phyloP scores from a whole-genome alignment of 1,140 invertebrate genomes.

The Neodiprion pinetum region DNA sequence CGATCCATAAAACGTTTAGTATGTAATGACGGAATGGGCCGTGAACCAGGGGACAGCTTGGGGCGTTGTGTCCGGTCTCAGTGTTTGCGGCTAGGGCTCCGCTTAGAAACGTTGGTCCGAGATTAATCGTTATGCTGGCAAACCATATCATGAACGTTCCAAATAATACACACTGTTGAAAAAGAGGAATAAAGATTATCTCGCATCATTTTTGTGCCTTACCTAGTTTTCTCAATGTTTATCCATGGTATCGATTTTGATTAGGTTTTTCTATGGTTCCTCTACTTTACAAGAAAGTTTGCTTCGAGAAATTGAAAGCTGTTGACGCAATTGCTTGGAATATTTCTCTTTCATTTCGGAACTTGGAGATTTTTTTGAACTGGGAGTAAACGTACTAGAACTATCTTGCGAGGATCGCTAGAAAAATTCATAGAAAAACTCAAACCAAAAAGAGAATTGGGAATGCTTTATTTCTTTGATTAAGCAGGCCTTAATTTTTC shows the following conservation, averaged over 20 bases:
- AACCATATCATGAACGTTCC: slow-evolving; percentile 95
- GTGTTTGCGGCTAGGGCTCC: slow-evolving; percentile 85
- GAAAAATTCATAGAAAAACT: too few relatives aligned
- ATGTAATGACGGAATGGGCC: slow-evolving; percentile 86
- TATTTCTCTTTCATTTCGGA: too few relatives aligned
- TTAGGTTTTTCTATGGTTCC: slow-evolving; percentile 19
- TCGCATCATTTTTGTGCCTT: too few relatives aligned
- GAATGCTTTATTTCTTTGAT: too few relatives aligned
- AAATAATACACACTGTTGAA: slow-evolving; percentile 84
- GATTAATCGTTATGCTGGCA: slow-evolving; percentile 86
- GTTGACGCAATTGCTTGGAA: too few relatives aligned
- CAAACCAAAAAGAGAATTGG: too few relatives aligned
- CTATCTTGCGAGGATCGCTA: too few relatives aligned
- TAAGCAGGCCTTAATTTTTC: too few relatives aligned
- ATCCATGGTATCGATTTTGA: slow-evolving; percentile 19
- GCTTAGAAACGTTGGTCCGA: slow-evolving; percentile 88
- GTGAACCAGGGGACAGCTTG: slow-evolving; percentile 82
- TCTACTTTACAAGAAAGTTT: slow-evolving; percentile 8
- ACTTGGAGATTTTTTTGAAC: too few relatives aligned
- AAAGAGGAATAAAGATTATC: slow-evolving; percentile 30
- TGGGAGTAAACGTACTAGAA: too few relatives aligned
- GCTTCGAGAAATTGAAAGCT: too few relatives aligned
- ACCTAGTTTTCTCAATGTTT: neutral
- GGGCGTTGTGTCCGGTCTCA: slow-evolving; percentile 76
- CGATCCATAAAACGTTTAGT: slow-evolving; percentile 88